phyloP scores from a whole-genome alignment of 2,113 vertebrate genomes.

The Phyllostomus discolor region DNA sequence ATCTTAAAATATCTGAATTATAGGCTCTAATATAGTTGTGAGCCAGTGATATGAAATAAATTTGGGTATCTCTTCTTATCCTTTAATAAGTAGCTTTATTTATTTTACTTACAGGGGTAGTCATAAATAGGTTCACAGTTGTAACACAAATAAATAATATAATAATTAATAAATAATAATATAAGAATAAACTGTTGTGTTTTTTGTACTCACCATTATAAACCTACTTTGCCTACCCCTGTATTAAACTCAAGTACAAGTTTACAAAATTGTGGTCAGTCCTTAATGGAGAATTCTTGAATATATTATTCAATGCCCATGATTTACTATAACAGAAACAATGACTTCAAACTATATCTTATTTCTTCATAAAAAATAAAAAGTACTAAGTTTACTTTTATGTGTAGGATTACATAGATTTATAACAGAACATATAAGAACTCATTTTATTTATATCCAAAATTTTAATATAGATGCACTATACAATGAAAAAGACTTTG shows the following conservation, averaged over 20 bases:
- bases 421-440: neutral
- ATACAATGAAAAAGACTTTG: neutral
- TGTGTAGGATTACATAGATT: neutral
- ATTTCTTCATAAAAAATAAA: neutral
- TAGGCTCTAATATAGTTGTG: neutral
- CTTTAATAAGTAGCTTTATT: neutral
- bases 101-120: neutral
- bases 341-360: neutral
- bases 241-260: neutral
- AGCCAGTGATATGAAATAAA: neutral
- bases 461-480: neutral
- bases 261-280: neutral
- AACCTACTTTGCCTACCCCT: neutral
- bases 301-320: neutral
- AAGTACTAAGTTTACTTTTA: neutral
- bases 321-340: conserved; percentile 5
- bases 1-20: neutral
- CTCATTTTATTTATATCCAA: neutral
- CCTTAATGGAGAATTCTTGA: neutral
- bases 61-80: neutral
- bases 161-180: no score
- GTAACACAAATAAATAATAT: no score
- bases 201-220: neutral
- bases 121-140: no score
- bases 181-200: neutral